Conservation (phyloP, 2,888 invertebrate species). For the Vesta saturnalis region DNA sequence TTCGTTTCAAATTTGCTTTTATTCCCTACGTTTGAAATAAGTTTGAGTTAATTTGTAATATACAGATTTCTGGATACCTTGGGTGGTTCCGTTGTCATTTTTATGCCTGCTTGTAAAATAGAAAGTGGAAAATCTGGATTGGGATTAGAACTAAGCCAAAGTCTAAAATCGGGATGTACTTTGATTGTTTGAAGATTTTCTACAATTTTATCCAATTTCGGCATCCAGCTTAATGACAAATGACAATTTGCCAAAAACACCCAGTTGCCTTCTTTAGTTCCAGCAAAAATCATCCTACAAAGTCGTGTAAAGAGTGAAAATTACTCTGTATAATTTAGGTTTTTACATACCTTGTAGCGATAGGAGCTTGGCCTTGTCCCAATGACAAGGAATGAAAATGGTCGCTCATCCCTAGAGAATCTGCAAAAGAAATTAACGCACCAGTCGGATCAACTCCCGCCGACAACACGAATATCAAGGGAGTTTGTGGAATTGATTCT, state of each 20-base stretch:
- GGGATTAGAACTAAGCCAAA: conserved; percentile 92
- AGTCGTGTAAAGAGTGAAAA: not conserved
- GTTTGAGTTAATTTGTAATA: not conserved
- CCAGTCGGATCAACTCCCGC: conserved; percentile 88
- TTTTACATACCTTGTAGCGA: conserved; percentile 76
- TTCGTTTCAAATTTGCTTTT: conserved; percentile 85
- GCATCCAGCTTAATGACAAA: conserved; percentile 88
- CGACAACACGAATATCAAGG: conserved; percentile 86
- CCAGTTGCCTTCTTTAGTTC: conserved; percentile 82
- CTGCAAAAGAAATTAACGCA: conserved; percentile 77
- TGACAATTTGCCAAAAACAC: conserved; percentile 92
- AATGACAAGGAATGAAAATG: conserved; percentile 82
- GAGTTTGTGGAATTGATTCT: conserved; percentile 82
- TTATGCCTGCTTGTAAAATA: conserved; percentile 85
- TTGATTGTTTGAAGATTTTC: conserved; percentile 79
- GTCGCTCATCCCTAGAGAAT: conserved; percentile 73
- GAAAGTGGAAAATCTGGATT: conserved; percentile 86
- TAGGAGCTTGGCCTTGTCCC: conserved; percentile 90
- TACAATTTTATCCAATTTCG: conserved; percentile 81
- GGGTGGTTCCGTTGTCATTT: conserved; percentile 94
- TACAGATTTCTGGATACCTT: conserved; percentile 67
- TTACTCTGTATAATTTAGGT: too few relatives aligned
- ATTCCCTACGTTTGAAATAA: conserved; percentile 70
- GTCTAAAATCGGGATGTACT: conserved; percentile 80
- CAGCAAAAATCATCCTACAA: conserved; percentile 71